Evolutionary conservation across 2,797 vertebrate genomes (phyloP).

Genomic region (Pangasius djambal): DNA sequence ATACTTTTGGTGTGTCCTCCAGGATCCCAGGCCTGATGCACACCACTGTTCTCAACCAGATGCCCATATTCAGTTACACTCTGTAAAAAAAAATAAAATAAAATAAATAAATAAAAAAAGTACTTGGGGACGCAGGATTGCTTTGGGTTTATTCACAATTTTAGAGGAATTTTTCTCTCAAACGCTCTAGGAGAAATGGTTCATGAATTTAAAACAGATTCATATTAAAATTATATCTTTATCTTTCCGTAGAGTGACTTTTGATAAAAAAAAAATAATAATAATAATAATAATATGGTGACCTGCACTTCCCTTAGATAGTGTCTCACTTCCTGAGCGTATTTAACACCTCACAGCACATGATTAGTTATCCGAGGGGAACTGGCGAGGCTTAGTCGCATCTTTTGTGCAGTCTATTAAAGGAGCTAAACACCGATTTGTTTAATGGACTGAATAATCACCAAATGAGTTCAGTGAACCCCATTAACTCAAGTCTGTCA

Average conservation of each 20-base stretch:
- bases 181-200: background rate
- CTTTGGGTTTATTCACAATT: background rate
- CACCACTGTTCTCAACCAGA: background rate
- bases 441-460: slow-evolving; percentile 44
- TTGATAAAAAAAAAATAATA: background rate
- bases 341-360: slow-evolving; percentile 39
- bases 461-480: slow-evolving; percentile 30
- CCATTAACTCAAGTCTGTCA: slow-evolving; percentile 24
- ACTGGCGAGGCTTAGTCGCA: background rate
- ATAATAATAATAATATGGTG: background rate
- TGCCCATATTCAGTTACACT: background rate
- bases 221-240: background rate
- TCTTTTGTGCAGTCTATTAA: slow-evolving; percentile 34
- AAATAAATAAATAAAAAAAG: background rate
- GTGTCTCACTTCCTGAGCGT: background rate
- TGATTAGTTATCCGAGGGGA: slow-evolving; percentile 27
- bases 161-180: background rate
- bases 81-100: background rate
- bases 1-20: background rate
- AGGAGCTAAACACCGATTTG: slow-evolving; percentile 30
- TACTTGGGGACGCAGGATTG: background rate
- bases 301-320: background rate
- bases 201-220: background rate
- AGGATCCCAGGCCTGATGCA: background rate
- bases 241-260: background rate